phyloP scores from a whole-genome alignment of 1,140 invertebrate species.

The Drosophila pandora region DNA sequence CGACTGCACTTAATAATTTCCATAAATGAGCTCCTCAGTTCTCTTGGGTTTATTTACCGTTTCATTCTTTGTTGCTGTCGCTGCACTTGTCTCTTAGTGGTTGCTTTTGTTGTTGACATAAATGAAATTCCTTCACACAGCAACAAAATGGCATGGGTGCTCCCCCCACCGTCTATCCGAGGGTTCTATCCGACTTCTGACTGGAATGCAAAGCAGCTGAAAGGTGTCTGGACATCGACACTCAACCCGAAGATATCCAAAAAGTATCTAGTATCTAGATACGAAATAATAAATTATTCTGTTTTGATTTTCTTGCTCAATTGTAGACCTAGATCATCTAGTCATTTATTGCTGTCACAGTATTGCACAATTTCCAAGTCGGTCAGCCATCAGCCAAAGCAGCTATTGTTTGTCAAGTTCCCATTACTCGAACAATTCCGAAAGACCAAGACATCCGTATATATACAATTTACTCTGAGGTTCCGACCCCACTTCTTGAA shows the following conservation, averaged over 20 bases:
- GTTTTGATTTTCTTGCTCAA: conserved; percentile 18
- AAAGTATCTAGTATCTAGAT: background rate
- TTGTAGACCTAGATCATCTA: background rate
- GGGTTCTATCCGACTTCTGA: conserved; percentile 39
- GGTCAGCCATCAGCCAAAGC: conserved; percentile 1
- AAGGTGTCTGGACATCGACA: conserved; percentile 9
- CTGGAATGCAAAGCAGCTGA: conserved; percentile 58
- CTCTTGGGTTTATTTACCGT: conserved; percentile 42
- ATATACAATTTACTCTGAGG: conserved; percentile 11
- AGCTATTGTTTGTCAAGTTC: conserved; percentile 28
- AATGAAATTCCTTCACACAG: conserved; percentile 57
- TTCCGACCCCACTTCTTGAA: conserved; percentile 45
- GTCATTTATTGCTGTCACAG: conserved; percentile 25
- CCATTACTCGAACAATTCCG: conserved; percentile 9
- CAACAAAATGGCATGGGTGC: conserved; percentile 43
- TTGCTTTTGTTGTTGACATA: conserved; percentile 46
- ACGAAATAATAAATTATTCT: background rate
- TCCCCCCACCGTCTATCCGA: conserved; percentile 3
- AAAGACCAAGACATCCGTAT: background rate
- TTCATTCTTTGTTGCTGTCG: conserved; percentile 40
- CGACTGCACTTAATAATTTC: conserved; percentile 56
- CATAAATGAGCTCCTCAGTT: conserved; percentile 51
- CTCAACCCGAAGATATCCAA: background rate
- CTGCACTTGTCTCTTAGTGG: conserved; percentile 19
- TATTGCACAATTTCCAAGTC: conserved; percentile 39